Evolutionary conservation across 2,113 vertebrate genomes (phyloP), one percentile per base, ranked within the genome.

Genomic region (Alouatta palliata): DNA sequence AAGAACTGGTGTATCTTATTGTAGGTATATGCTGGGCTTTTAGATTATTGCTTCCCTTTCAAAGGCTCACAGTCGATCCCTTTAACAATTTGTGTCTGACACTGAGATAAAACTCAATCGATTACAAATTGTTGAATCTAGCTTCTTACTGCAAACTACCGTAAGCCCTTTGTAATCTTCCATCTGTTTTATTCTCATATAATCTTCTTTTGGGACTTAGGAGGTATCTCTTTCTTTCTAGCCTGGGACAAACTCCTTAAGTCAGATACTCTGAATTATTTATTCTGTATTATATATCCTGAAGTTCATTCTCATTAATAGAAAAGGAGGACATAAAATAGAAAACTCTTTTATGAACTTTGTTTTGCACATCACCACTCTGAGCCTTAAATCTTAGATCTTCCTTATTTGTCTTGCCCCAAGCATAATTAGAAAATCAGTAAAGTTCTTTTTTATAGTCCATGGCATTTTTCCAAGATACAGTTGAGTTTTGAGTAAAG

Each of bases 281-380:
- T 70, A 61, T 86, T 85, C 7, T 47, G 0, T 37, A 30, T 64
- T 82, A 17, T 43, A 16, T 49, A 58, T 32, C 6, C 52, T 77
- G 45, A 40, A 79, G 54, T 87, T 83, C 70, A 52, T 96, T 95
- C 61, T 95, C 21, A 4, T 95, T 52, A 77, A 23, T 68, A 49
- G 75, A 61, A 80, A 45, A 90, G 12, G 70, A 83, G 45, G 54
- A 87, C 64, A 13, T 79, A 80, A 20, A 73, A 66, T 35, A 70
- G 58, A 82, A 49, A 37, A 9, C 14, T 27, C 8, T 61, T 68
- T 40, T 47, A 6, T 56, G 43, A 45, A 11, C 66, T 79, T 92
- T 5, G n/a, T 85, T 95, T 64, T 89, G 32, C 40, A 25, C 2
- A 68, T 30, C 19, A 52, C 27, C 19, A 37, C 21, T 23, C 43